Evolutionary conservation across 92 coral and sea anemone genomes (phyloP).

Genomic region (Montipora capitata): DNA sequence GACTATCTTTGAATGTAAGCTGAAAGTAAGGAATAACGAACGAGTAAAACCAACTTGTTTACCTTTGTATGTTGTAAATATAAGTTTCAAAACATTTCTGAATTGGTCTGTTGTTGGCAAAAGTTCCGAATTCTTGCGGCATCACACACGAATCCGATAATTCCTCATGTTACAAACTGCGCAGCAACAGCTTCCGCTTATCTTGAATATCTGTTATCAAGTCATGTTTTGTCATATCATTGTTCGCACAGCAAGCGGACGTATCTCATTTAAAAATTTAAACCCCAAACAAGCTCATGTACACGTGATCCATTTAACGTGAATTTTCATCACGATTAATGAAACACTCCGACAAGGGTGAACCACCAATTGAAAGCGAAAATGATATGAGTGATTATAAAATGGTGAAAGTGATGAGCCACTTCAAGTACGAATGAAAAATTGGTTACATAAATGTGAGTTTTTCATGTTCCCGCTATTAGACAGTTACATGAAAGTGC

Average conservation of each 20-base stretch:
- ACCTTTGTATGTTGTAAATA: too few relatives aligned
- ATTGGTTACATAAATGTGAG: too few relatives aligned
- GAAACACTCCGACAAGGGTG: neutral
- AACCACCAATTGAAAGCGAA: neutral
- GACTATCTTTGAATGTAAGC: neutral
- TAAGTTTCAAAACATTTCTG: neutral
- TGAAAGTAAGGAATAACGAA: too few relatives aligned
- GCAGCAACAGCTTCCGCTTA: neutral
- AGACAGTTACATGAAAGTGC: too few relatives aligned
- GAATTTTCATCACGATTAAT: neutral
- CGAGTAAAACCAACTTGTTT: too few relatives aligned
- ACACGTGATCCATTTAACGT: neutral
- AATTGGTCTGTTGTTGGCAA: neutral
- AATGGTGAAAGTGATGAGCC: too few relatives aligned
- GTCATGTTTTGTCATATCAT: conserved; percentile 20
- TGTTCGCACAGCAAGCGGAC: conserved; percentile 6
- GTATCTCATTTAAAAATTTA: neutral
- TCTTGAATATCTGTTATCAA: neutral
- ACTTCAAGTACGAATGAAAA: too few relatives aligned
- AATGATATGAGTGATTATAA: too few relatives aligned
- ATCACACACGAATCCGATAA: neutral
- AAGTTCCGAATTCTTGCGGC: neutral
- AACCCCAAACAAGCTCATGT: neutral
- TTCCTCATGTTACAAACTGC: neutral
- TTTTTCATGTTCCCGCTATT: too few relatives aligned